phyloP scores from a whole-genome alignment of 2,888 invertebrate genomes.

The Baronia brevicornis region DNA sequence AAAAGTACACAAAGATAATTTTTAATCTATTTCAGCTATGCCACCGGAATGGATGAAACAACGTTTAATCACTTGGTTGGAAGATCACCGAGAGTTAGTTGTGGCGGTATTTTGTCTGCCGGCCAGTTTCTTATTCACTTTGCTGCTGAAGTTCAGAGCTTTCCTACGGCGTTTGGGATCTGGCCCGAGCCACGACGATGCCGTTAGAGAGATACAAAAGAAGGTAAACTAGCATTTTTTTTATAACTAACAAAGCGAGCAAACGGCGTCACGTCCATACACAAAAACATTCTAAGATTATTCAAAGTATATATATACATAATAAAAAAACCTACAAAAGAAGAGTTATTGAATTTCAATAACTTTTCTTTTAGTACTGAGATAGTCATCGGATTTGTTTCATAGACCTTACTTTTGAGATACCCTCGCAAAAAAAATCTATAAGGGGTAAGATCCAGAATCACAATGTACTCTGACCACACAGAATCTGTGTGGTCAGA shows the following conservation, averaged over 20 bases:
- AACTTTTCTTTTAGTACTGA: too few relatives aligned
- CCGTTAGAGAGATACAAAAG: conserved; percentile 64
- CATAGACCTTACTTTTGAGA: too few relatives aligned
- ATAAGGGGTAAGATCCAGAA: too few relatives aligned
- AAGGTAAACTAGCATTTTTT: conserved; percentile 30
- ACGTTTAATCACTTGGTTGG: conserved; percentile 65
- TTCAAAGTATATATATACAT: too few relatives aligned
- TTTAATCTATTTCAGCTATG: conserved; percentile 29
- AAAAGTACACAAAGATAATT: neutral
- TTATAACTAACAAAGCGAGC: neutral
- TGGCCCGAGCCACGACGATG: conserved; percentile 55
- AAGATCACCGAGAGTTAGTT: conserved; percentile 78
- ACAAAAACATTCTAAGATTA: too few relatives aligned
- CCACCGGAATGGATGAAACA: conserved; percentile 35
- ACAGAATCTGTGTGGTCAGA: too few relatives aligned
- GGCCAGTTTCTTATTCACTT: conserved; percentile 77
- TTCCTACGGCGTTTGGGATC: conserved; percentile 47
- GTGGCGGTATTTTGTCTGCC: conserved; percentile 80
- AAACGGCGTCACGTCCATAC: neutral
- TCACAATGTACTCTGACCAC: too few relatives aligned
- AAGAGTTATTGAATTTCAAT: too few relatives aligned
- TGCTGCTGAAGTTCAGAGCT: conserved; percentile 51
- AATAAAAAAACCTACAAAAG: too few relatives aligned
- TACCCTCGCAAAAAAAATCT: too few relatives aligned
- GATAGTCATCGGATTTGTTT: too few relatives aligned